Evolutionary conservation across 2,113 vertebrate genomes (phyloP).

Genomic region (Cairina moschata): DNA sequence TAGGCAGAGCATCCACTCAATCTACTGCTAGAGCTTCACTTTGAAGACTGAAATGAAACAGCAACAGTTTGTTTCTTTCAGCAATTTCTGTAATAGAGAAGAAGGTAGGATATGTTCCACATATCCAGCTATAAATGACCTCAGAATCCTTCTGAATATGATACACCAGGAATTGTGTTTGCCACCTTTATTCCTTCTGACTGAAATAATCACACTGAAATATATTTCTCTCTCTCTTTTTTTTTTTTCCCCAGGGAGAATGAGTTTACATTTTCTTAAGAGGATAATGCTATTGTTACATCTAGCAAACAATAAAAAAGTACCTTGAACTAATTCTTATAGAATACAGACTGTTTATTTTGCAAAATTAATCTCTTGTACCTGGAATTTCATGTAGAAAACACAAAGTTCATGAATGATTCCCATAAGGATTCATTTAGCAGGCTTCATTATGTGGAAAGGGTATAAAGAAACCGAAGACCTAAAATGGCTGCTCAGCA

Average conservation of each 20-base stretch:
- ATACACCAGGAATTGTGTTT: background rate
- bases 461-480: background rate
- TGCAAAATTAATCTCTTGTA: background rate
- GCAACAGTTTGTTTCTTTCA: background rate
- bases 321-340: slow-evolving; percentile 40
- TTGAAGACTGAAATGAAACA: background rate
- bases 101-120: background rate
- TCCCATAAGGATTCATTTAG: slow-evolving; percentile 51
- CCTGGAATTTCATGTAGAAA: slow-evolving; percentile 34
- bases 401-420: slow-evolving; percentile 15
- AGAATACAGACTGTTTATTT: slow-evolving; percentile 21
- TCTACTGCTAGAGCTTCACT: background rate
- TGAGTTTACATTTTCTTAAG: background rate
- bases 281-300: background rate
- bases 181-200: background rate
- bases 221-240: background rate
- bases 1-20: background rate
- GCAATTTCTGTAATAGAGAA: background rate
- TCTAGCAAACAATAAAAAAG: slow-evolving; percentile 56
- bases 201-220: background rate
- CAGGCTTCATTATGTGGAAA: slow-evolving; percentile 11
- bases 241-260: background rate
- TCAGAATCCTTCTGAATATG: background rate
- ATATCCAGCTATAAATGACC: background rate
- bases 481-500: slow-evolving; percentile 4